phyloP scores from a whole-genome alignment of 2,888 invertebrate genomes.

The Hipparchia semele region DNA sequence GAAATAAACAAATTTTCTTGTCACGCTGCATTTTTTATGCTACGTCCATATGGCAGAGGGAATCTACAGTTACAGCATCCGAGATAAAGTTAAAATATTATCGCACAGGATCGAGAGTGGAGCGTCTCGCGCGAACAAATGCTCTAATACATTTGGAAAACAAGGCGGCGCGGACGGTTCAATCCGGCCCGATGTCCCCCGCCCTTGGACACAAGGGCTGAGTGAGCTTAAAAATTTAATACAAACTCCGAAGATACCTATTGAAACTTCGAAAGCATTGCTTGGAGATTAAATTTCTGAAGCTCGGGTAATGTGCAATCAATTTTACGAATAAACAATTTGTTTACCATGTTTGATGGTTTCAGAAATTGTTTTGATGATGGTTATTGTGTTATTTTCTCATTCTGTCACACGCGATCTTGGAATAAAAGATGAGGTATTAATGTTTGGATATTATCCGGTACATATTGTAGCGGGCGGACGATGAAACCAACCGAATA shows the following conservation, averaged over 20 bases:
- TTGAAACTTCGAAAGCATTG: slow-evolving; percentile 24
- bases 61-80: slow-evolving; percentile 69
- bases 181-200: slow-evolving; percentile 57
- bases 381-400: slow-evolving; percentile 12
- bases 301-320: not conserved
- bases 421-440: slow-evolving; percentile 4
- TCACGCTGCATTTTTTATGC: slow-evolving; percentile 39
- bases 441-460: not conserved
- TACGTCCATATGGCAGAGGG: slow-evolving; percentile 45
- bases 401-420: slow-evolving; percentile 10
- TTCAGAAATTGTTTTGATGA: slow-evolving; percentile 12
- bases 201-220: slow-evolving; percentile 25
- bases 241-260: slow-evolving; percentile 25
- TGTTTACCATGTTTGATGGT: slow-evolving; percentile 15
- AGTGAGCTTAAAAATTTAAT: slow-evolving; percentile 31
- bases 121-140: slow-evolving; percentile 68
- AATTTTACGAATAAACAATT: slow-evolving; percentile 12
- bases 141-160: slow-evolving; percentile 76
- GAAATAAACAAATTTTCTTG: not conserved
- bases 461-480: not conserved
- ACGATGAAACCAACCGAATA: no score
- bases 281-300: slow-evolving; percentile 29
- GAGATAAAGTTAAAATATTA: slow-evolving; percentile 80
- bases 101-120: slow-evolving; percentile 69
- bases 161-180: slow-evolving; percentile 68